A percentile compares a stretch with the other conserved stretches of the same genome.
Conservation (phyloP, 2,888 invertebrate genomes). For the Hemistola chrysoprasaria region DNA sequence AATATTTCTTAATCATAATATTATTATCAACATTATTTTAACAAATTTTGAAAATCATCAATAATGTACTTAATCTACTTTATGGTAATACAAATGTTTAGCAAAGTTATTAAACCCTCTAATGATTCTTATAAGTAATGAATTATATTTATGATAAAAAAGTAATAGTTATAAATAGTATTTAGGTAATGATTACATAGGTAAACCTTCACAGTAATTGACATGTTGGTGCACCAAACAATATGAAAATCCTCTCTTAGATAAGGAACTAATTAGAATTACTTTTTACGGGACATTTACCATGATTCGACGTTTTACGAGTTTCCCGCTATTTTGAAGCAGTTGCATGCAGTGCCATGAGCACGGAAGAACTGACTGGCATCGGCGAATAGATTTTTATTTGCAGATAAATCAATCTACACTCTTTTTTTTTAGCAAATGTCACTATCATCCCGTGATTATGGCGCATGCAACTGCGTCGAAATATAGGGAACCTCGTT, state of each 20-base stretch:
- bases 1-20: constrained; percentile 62
- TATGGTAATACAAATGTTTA: constrained; percentile 23
- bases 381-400: too few relatives aligned
- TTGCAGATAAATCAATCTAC: too few relatives aligned
- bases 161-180: constrained; percentile 13
- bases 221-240: constrained; percentile 56
- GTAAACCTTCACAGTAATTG: constrained; percentile 15
- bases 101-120: constrained; percentile 24
- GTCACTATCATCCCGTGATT: too few relatives aligned
- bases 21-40: constrained; percentile 49
- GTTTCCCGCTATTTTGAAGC: too few relatives aligned
- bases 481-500: too few relatives aligned
- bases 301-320: too few relatives aligned
- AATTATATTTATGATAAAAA: background rate
- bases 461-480: too few relatives aligned
- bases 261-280: background rate
- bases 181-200: constrained; percentile 13
- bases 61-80: constrained; percentile 19
- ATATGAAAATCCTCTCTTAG: constrained; percentile 22
- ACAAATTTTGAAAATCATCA: constrained; percentile 8
- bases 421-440: too few relatives aligned
- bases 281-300: too few relatives aligned
- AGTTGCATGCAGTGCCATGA: too few relatives aligned
- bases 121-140: constrained; percentile 14
- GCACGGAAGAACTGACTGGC: too few relatives aligned